Conservation (phyloP, 2,113 vertebrate species). For the Poeciliopsis retropinna region DNA sequence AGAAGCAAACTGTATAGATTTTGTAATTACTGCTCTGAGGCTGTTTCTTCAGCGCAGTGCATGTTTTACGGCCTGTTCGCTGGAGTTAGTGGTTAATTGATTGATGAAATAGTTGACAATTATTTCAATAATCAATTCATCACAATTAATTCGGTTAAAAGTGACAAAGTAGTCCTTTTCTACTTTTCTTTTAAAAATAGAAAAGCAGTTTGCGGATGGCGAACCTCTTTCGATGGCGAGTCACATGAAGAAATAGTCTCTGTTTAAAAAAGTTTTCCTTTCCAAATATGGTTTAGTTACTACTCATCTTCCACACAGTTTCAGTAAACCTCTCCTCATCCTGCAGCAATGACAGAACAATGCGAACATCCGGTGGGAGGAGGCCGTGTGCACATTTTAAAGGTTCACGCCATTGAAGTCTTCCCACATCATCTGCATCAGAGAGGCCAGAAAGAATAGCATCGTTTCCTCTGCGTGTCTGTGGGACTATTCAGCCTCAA, state of each 20-base stretch:
- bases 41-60: too few relatives aligned
- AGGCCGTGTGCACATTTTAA: background rate
- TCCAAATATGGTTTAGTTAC: background rate
- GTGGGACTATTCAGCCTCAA: conserved; percentile 66
- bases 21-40: too few relatives aligned
- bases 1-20: too few relatives aligned
- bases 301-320: background rate
- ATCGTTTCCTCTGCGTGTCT: conserved; percentile 29
- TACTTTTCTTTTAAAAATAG: too few relatives aligned
- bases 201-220: too few relatives aligned
- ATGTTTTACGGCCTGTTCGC: too few relatives aligned
- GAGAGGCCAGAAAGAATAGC: conserved; percentile 52
- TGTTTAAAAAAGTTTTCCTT: background rate
- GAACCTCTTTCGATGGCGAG: too few relatives aligned
- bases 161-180: too few relatives aligned
- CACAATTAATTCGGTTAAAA: background rate
- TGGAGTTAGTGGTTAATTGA: too few relatives aligned
- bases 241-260: too few relatives aligned
- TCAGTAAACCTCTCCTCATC: background rate
- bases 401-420: conserved; percentile 34
- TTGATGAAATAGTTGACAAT: too few relatives aligned
- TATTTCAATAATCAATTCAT: too few relatives aligned
- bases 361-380: background rate
- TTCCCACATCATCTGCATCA: conserved; percentile 46
- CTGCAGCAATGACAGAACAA: conserved; percentile 6